Evolutionary conservation across 1,140 invertebrate species (phyloP), one percentile per base, ranked within the genome.

Genomic region (Pinna nobilis): DNA sequence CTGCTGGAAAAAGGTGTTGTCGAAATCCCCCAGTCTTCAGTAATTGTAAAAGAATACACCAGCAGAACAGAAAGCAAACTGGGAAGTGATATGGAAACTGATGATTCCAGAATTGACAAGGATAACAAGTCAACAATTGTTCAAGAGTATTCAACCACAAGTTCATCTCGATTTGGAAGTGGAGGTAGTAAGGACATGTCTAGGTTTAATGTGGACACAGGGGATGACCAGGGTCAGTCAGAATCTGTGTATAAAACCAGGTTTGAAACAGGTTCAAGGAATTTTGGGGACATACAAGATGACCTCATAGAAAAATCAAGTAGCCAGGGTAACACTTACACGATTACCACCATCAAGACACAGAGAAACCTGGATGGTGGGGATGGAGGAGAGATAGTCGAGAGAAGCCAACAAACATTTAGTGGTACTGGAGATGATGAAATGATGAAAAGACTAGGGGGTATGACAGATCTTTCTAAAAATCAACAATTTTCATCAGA

Each of bases 291-390:
- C 37, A 44, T 28, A 59, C 18, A 39, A 30, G 20, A 68, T 57
- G 15, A 68, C 25, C 5, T 37, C 35, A n/a, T 25, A 39, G 68
- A 74, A 39, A 74, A 80, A 68, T 64, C 69, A 44, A 74, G 72
- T 64, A 44, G 59, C 37, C 66, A 66, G 28, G 72, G 72, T 20
- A 57, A 68, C 33, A 64, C 59, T 25, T 78, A 71, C 50, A 76
- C 76, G 49, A 67, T 81, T 23, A 77, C 76, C 32, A 81, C 76
- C 47, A 73, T 78, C 30, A 81, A 70, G 23, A 60, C 57, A 25
- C 75, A 65, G 44, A 64, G 50, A 35, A 63, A 49, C 25, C 30
- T 70, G 33, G 66, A 25, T 25, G 65, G 66, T 18, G 20, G 32
- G 15, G 67, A 47, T 15, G 65, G 35, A 1, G 69, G 57, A 6